Conservation (phyloP, 2,113 vertebrate species). For the Forbesichthys papilliferus region DNA sequence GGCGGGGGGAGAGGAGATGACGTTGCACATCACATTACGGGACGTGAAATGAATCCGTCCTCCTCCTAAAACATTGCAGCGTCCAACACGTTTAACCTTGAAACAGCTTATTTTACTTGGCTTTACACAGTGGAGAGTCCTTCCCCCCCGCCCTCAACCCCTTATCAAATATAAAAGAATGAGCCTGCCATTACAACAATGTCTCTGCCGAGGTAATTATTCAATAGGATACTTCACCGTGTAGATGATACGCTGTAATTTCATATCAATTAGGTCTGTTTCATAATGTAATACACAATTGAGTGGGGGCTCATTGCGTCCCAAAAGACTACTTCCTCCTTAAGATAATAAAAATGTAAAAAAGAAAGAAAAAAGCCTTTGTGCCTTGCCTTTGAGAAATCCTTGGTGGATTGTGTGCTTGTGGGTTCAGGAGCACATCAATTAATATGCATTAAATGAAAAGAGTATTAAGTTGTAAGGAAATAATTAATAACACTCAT, state of each 20-base stretch:
- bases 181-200: constrained; percentile 62
- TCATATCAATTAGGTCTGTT: constrained; percentile 73
- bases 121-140: constrained; percentile 29
- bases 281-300: constrained; percentile 67
- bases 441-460: constrained; percentile 76
- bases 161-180: constrained; percentile 32
- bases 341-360: constrained; percentile 63
- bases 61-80: constrained; percentile 67
- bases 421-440: constrained; percentile 65
- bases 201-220: constrained; percentile 61
- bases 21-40: constrained; percentile 71
- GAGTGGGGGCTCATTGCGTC: constrained; percentile 57
- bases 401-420: constrained; percentile 71
- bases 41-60: constrained; percentile 73
- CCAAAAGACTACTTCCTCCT: constrained; percentile 72
- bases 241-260: constrained; percentile 72
- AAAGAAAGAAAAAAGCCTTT: constrained; percentile 54
- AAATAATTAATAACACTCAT: constrained; percentile 73
- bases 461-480: constrained; percentile 71
- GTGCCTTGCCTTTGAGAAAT: constrained; percentile 73
- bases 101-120: constrained; percentile 53
- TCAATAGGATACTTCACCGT: constrained; percentile 58
- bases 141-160: background rate
- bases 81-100: constrained; percentile 72
- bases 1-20: constrained; percentile 61